Percentiles rank a stretch among this genome's conserved stretches.
phyloP scores from a whole-genome alignment of 2,113 vertebrate species.

The Gulo gulo region DNA sequence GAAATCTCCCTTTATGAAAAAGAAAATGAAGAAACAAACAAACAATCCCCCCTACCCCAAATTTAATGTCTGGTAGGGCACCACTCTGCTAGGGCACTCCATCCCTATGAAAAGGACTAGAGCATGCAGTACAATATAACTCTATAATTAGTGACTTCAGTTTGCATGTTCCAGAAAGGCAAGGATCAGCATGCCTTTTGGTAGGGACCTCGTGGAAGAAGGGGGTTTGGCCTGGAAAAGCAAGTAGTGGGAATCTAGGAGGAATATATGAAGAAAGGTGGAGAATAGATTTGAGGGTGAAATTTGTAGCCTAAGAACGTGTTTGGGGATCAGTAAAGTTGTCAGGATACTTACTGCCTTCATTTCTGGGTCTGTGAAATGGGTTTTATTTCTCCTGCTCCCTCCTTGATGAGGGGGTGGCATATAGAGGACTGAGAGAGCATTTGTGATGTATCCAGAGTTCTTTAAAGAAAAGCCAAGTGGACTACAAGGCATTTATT shows the following conservation, averaged over 20 bases:
- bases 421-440: not conserved
- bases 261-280: not conserved
- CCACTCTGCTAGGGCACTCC: not conserved
- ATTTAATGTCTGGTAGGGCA: not conserved
- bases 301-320: not conserved
- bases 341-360: not conserved
- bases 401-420: not conserved
- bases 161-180: not conserved
- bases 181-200: not conserved
- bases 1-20: not conserved
- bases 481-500: conserved; percentile 64
- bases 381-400: not conserved
- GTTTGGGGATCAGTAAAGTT: not conserved
- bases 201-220: not conserved
- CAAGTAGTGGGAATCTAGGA: not conserved
- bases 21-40: not conserved
- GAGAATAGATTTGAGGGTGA: not conserved
- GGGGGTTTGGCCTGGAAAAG: not conserved
- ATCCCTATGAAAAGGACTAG: not conserved
- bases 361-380: conserved; percentile 53
- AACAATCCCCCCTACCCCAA: not conserved
- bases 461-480: conserved; percentile 54
- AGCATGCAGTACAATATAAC: not conserved
- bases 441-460: not conserved
- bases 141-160: not conserved